Evolutionary conservation across 2,888 invertebrate species (phyloP), one percentile per base, ranked within the genome.

Genomic region (Theretra japonica): DNA sequence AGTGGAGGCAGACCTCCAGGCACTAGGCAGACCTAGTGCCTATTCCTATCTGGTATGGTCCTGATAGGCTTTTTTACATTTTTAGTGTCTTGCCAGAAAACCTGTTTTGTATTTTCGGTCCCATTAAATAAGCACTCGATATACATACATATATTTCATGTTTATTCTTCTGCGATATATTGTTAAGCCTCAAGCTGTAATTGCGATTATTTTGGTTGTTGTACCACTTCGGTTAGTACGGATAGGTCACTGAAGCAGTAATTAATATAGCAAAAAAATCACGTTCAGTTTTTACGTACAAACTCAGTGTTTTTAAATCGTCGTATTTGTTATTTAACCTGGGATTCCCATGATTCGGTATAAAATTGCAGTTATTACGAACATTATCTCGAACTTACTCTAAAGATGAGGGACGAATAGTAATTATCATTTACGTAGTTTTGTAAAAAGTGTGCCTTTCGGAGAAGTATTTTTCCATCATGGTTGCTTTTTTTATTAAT

Each of bases 301-400:
- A 58, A 25, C 25, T 58, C 25, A 25, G 25, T 21, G 11, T 23
- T 65, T 21, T 15, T 65, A 23, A 48, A 21, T 15, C 15, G 15
- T 41, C 41, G 25, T 58, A 19, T 69, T 69, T 69, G 58, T 68
- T 53, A 68, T 59, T 71, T 69, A 68, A 28, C 21, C 48, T n/a
- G 72, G 72, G 53, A 58, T 69, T 69, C 62, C 72, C 72, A 60
- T 65, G 19, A 28, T 70, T 53, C 41, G 23, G 41, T n/a, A 30
- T n/a, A 48, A 65, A 62, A 53, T 68, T 41, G 60, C 62, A 53
- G 60, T 50, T 59, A 62, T 62, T 72, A 72, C 23, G 6, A 23
- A 15, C 53, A 11, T 62, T 41, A 70, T 25, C 48, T 41, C 25
- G 25, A 59, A 33, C n/a, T 33, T 69, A 33, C 21, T 65, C 17